A percentile compares a stretch with the other conserved stretches of the same genome.
Evolutionary conservation across 1,140 invertebrate genomes (phyloP).

Genomic region (Diachasma alloeum): DNA sequence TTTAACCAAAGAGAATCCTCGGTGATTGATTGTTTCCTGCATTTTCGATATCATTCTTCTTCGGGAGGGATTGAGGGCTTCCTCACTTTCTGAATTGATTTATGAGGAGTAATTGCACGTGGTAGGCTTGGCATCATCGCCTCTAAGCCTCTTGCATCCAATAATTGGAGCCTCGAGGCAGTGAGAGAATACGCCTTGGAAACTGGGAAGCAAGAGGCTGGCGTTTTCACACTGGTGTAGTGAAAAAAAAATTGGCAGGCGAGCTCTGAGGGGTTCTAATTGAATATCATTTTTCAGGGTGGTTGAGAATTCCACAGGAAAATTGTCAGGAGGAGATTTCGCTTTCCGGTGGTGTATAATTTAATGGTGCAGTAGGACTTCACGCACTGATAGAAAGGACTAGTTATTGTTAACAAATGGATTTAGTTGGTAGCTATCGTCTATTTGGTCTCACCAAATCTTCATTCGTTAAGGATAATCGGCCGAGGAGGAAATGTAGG

Average conservation of each 20-base stretch:
- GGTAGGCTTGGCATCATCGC: conserved; percentile 32
- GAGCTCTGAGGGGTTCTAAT: neutral
- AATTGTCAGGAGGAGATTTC: too few relatives aligned
- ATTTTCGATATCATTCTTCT: neutral
- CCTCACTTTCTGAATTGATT: conserved; percentile 37
- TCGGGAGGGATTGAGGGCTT: neutral
- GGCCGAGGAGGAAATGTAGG: too few relatives aligned
- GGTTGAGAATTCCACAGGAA: too few relatives aligned
- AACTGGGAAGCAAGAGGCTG: neutral
- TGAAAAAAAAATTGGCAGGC: neutral
- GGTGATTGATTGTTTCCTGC: neutral
- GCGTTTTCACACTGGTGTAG: neutral
- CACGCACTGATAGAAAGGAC: too few relatives aligned
- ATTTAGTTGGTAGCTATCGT: too few relatives aligned
- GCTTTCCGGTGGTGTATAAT: too few relatives aligned
- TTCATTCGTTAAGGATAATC: too few relatives aligned
- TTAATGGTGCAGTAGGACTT: too few relatives aligned
- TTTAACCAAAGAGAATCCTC: neutral
- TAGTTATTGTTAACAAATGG: too few relatives aligned
- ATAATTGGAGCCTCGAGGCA: conserved; percentile 10
- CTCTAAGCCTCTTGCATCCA: conserved; percentile 24
- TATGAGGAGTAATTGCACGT: conserved; percentile 47
- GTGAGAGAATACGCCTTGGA: neutral
- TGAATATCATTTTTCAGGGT: neutral
- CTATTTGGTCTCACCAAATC: too few relatives aligned